Conservation (phyloP, 2,113 vertebrate genomes). For the Syrrhaptes paradoxus region DNA sequence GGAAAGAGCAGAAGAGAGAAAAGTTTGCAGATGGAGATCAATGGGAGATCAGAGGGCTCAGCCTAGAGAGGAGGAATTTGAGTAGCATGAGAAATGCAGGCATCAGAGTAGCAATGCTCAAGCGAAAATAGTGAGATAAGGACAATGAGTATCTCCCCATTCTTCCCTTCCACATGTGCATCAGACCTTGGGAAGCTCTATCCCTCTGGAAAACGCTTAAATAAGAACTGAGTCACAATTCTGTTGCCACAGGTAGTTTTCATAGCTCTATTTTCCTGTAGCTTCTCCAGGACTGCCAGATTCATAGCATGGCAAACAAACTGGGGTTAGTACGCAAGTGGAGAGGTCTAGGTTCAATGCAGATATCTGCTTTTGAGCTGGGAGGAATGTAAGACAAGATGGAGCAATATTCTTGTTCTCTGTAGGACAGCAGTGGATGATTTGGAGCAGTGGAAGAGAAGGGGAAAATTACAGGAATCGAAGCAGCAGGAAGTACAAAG, state of each 20-base stretch:
- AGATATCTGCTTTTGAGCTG: background rate
- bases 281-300: background rate
- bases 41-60: background rate
- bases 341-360: background rate
- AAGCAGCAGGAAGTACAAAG: background rate
- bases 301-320: background rate
- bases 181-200: background rate
- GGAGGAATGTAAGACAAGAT: background rate
- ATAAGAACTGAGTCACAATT: background rate
- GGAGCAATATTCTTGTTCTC: background rate
- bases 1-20: background rate
- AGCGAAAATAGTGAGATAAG: background rate
- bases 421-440: background rate
- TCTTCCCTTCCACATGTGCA: background rate
- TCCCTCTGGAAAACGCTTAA: background rate
- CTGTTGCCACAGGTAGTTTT: background rate
- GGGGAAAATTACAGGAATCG: background rate
- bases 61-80: background rate
- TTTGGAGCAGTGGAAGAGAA: background rate
- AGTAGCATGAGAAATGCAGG: background rate
- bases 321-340: background rate
- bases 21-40: background rate
- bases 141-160: background rate
- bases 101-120: background rate
- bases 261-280: background rate